A percentile compares a stretch with the other conserved stretches of the same genome.
phyloP scores from a whole-genome alignment of 1,140 invertebrate species.

The Drosophila leontia region DNA sequence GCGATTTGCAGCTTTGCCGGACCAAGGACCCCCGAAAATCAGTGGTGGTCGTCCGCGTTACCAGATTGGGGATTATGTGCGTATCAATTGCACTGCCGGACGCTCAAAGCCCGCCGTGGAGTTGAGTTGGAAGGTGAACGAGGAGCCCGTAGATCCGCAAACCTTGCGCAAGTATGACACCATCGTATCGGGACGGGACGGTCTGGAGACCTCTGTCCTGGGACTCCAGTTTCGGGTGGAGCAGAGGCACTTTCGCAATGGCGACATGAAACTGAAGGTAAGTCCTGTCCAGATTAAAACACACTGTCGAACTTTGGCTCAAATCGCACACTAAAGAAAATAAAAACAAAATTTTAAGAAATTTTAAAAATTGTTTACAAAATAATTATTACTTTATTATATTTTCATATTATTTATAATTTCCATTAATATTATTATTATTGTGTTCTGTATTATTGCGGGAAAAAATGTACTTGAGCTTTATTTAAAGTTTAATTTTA shows the following conservation, averaged over 20 bases:
- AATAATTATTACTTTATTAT: neutral
- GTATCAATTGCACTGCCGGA: constrained; percentile 89
- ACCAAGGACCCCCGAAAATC: constrained; percentile 88
- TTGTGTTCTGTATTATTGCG: neutral
- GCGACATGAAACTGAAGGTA: constrained; percentile 89
- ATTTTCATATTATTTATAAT: neutral
- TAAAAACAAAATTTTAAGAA: neutral
- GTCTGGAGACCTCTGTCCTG: constrained; percentile 88
- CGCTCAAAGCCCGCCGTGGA: constrained; percentile 90
- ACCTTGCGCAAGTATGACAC: constrained; percentile 86
- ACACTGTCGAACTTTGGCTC: constrained; percentile 3
- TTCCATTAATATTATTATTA: neutral
- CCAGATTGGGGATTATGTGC: constrained; percentile 88
- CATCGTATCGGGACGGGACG: constrained; percentile 86
- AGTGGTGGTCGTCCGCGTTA: constrained; percentile 88
- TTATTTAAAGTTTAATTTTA: neutral
- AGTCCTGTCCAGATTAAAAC: constrained; percentile 4
- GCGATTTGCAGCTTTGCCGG: constrained; percentile 87
- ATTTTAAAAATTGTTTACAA: neutral
- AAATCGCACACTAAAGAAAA: neutral
- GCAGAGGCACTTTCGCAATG: constrained; percentile 88
- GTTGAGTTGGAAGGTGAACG: constrained; percentile 91
- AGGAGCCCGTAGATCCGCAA: constrained; percentile 87
- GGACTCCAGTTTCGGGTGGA: constrained; percentile 89
- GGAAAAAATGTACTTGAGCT: neutral